phyloP scores from a whole-genome alignment of 1,140 invertebrate species.

The Lordiphosa collinella region DNA sequence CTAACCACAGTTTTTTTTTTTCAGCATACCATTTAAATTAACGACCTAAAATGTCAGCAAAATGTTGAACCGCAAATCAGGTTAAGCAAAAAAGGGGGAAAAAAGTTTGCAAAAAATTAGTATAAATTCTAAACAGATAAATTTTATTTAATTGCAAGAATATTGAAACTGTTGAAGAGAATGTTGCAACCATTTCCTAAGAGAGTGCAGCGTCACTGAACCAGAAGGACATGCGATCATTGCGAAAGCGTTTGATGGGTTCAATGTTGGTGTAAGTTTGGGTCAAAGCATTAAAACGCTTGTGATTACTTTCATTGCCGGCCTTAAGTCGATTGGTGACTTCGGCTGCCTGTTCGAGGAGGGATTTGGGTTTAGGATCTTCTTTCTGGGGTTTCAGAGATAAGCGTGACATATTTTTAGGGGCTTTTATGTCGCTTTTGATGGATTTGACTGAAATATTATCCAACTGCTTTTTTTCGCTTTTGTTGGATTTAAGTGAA shows the following conservation, averaged over 20 bases:
- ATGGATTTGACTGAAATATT: too few species aligned
- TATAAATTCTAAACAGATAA: conserved; percentile 1
- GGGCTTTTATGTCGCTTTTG: too few species aligned
- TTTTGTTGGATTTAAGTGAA: too few species aligned
- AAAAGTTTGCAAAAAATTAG: neutral
- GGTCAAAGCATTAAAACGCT: conserved; percentile 28
- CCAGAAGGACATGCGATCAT: conserved; percentile 58
- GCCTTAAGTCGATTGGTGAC: conserved; percentile 39
- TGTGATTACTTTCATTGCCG: conserved; percentile 39
- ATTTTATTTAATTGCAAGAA: conserved; percentile 1
- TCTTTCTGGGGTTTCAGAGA: neutral
- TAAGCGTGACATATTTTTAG: too few species aligned
- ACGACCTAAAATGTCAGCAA: conserved; percentile 55
- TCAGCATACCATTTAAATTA: conserved; percentile 62
- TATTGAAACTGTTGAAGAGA: neutral
- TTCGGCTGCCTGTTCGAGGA: conserved; percentile 22
- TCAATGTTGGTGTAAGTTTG: conserved; percentile 22
- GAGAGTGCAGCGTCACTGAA: conserved; percentile 55
- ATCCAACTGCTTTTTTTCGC: too few species aligned
- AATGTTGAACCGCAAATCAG: conserved; percentile 61
- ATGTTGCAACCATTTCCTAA: conserved; percentile 5
- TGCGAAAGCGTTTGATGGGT: conserved; percentile 17
- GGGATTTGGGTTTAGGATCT: conserved; percentile 2
- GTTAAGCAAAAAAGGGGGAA: conserved; percentile 18
- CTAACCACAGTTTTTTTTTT: conserved; percentile 49